phyloP scores from a whole-genome alignment of 2,797 vertebrate species.

The Pelobates cultripes region DNA sequence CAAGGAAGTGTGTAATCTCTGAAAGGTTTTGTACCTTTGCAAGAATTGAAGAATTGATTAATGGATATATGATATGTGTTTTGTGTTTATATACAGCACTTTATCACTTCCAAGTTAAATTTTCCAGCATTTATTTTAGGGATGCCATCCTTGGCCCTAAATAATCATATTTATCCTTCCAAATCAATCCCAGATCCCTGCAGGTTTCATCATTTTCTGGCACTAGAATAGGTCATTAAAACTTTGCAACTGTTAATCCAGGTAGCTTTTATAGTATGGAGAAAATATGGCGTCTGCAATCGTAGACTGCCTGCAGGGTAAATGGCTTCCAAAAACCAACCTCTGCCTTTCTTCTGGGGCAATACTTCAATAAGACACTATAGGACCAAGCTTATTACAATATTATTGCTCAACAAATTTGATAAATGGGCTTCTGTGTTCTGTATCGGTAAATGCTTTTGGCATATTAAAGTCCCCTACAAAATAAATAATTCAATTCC shows the following conservation, averaged over 20 bases:
- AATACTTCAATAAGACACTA: conserved; percentile 41
- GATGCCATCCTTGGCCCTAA: not conserved
- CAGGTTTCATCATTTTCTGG: conserved; percentile 34
- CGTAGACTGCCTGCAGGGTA: conserved; percentile 53
- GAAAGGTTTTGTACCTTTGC: too few species aligned
- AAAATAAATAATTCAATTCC: conserved; percentile 57
- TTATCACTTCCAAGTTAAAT: too few species aligned
- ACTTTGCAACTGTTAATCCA: conserved; percentile 43
- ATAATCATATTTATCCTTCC: conserved; percentile 32
- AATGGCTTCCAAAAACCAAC: conserved; percentile 35
- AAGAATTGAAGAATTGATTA: too few species aligned
- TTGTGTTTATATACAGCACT: too few species aligned
- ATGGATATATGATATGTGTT: too few species aligned
- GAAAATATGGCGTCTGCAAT: conserved; percentile 46
- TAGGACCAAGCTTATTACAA: conserved; percentile 49
- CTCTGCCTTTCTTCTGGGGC: conserved; percentile 45
- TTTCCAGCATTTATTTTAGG: too few species aligned
- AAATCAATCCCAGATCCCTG: conserved; percentile 18
- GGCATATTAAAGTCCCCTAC: conserved; percentile 51
- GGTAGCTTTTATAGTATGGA: conserved; percentile 53
- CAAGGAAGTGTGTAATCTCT: too few species aligned
- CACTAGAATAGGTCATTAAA: conserved; percentile 48
- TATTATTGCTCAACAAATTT: conserved; percentile 57
- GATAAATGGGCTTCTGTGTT: conserved; percentile 56
- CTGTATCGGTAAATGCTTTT: conserved; percentile 38